Evolutionary conservation across 1,140 invertebrate genomes (phyloP).

Genomic region (Pseudomyrmex flavicornis): DNA sequence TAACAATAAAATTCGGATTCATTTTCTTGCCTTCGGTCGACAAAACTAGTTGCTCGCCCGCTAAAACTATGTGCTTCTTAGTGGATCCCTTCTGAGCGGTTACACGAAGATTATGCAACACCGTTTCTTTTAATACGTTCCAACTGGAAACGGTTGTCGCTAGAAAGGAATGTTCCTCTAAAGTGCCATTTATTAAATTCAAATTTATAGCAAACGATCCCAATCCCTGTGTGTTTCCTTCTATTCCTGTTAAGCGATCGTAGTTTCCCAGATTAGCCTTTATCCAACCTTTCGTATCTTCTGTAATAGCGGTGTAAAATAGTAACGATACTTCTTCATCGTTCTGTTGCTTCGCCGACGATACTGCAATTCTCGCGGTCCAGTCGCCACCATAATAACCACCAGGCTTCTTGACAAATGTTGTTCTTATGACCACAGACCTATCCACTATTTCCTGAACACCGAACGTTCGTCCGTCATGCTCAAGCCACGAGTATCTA

Average conservation of each 20-base stretch:
- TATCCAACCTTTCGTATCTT: constrained; percentile 88
- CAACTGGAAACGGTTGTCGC: constrained; percentile 90
- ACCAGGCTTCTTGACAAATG: constrained; percentile 94
- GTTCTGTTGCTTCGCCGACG: constrained; percentile 80
- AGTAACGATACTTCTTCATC: constrained; percentile 88
- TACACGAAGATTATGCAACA: constrained; percentile 88
- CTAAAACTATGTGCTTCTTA: constrained; percentile 87
- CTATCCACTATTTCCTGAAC: constrained; percentile 95
- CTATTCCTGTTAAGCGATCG: constrained; percentile 88
- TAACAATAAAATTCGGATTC: constrained; percentile 93
- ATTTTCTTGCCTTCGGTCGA: constrained; percentile 84
- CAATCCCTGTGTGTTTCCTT: constrained; percentile 91
- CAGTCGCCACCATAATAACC: constrained; percentile 95
- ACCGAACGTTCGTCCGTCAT: constrained; percentile 97
- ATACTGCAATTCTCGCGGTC: constrained; percentile 93
- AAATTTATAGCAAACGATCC: constrained; percentile 90
- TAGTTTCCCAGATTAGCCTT: constrained; percentile 86
- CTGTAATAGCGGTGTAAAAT: constrained; percentile 92
- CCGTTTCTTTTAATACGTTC: constrained; percentile 91
- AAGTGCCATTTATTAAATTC: constrained; percentile 84
- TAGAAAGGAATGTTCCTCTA: constrained; percentile 91
- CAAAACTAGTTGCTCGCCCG: constrained; percentile 87
- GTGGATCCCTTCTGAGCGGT: constrained; percentile 86
- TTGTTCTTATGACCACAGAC: constrained; percentile 91
- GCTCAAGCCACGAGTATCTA: constrained; percentile 94